Base-by-base conservation (phyloP, 2,797 vertebrate genomes). In the Lithobates sylvaticus region DNA sequence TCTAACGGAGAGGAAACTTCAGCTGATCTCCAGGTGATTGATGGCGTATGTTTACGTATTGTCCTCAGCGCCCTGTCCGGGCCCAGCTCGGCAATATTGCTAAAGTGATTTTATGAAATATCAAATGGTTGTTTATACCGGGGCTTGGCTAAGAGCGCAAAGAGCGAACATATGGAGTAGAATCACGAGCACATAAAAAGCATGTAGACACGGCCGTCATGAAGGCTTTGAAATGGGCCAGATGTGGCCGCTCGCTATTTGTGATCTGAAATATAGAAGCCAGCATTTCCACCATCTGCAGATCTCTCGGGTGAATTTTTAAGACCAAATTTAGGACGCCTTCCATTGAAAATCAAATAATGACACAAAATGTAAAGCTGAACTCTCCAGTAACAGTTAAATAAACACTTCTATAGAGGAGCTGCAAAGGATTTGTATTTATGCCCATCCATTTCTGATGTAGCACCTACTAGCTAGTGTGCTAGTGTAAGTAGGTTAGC, bases 181-280 rank as follows among this genome's bases (percentile, higher is more conserved):
- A 68, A 84, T 84, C 83, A 84, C 39, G 58, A 4, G 36, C 75
- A 78, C 75, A 84, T 84, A 84, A 84, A 78, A 78, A 78, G 34
- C 68, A 18, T 78, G 44, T 72, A 72, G 67, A 72, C 75, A 50
- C 68, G 23, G 78, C 68, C 54, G 44, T 67, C 36, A 84, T 71
- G 67, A 70, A 77, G 16, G 47, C 34, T 61, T 61, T 84, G 74
- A 77, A 71, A 58, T 65, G 77, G 36, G 75, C 83, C 83, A 84
- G 74, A 84, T 84, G 83, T 78, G 74, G 26, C 23, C 29, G 9
- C 29, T 36, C 32, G 50, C 47, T 36, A 18, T 27, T 34, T 84
- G 16, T 84, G 75, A 78, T 78, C 83, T 29, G 47, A 10, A 47
- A 69, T 44, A 69, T 80, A 80, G 16, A 80, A 69, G 26, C 16